Percentiles rank a stretch among this genome's conserved stretches.
These are phyloP conservation scores for Habroteleia sp. DNA, from an alignment of 2,888 invertebrate genomes.

Conservation along the genomic window DNA sequence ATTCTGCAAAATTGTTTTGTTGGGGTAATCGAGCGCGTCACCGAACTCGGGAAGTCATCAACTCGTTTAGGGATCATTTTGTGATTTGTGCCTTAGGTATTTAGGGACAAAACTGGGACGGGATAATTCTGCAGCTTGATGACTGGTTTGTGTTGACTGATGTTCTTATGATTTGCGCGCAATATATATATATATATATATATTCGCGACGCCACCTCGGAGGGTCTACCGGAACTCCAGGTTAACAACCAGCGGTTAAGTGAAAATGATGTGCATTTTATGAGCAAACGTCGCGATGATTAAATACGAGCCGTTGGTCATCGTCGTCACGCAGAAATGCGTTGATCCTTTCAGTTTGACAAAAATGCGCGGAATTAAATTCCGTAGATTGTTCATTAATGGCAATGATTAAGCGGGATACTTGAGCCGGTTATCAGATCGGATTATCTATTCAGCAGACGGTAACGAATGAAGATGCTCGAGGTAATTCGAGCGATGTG, in stretches of 20 bases:
- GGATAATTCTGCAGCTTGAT: slow-evolving; percentile 25
- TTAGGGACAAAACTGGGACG: slow-evolving; percentile 32
- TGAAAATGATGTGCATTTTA: slow-evolving; percentile 42
- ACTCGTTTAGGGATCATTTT: slow-evolving; percentile 35
- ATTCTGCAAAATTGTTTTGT: slow-evolving; percentile 34
- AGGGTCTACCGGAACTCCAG: slow-evolving; percentile 24
- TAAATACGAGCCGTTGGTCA: slow-evolving; percentile 12
- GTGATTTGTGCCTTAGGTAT: slow-evolving; percentile 11
- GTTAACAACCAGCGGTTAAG: slow-evolving; percentile 25
- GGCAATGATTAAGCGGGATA: slow-evolving; percentile 21
- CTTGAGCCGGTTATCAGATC: slow-evolving; percentile 38
- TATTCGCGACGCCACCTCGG: background rate
- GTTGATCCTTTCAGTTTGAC: slow-evolving; percentile 16
- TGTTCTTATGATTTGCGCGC: slow-evolving; percentile 19
- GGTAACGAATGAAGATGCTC: slow-evolving; percentile 46
- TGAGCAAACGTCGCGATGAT: slow-evolving; percentile 21
- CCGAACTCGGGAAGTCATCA: slow-evolving; percentile 32
- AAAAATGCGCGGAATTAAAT: slow-evolving; percentile 36
- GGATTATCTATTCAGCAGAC: slow-evolving; percentile 38
- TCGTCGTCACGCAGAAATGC: slow-evolving; percentile 10
- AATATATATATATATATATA: no score
- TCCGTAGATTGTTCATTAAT: slow-evolving; percentile 17
- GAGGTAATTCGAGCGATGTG: slow-evolving; percentile 52
- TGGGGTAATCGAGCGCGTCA: slow-evolving; percentile 26
- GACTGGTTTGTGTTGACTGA: slow-evolving; percentile 13